Evolutionary conservation across 2,888 invertebrate genomes (phyloP).

Genomic region (Tiliacea citrago): DNA sequence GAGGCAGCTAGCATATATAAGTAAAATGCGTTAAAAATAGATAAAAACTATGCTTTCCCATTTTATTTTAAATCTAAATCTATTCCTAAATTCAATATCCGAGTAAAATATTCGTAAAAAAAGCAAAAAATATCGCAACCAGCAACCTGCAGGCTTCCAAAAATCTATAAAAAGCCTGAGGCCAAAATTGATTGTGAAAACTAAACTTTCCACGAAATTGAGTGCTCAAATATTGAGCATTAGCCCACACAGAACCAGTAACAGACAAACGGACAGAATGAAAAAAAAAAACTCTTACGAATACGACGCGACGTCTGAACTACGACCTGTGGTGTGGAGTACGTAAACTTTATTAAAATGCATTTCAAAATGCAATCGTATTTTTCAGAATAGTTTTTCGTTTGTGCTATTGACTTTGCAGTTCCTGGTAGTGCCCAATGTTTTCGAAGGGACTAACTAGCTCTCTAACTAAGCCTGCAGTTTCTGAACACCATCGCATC

Average conservation of each 20-base stretch:
- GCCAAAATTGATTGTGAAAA: slow-evolving; percentile 32
- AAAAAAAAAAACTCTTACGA: not conserved
- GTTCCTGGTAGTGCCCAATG: not conserved
- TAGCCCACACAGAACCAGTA: not conserved
- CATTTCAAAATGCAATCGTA: not conserved
- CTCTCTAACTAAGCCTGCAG: not conserved
- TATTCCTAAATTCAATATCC: not conserved
- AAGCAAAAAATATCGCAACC: not conserved
- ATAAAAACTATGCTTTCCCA: not conserved
- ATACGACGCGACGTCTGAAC: not conserved
- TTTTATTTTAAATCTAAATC: too few relatives aligned
- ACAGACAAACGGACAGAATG: not conserved
- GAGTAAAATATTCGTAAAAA: not conserved
- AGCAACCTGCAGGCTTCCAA: not conserved
- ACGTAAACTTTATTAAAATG: not conserved
- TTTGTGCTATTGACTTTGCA: too few relatives aligned
- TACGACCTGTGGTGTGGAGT: not conserved
- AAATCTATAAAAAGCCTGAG: slow-evolving; percentile 1
- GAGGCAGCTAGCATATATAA: not conserved
- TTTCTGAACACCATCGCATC: not conserved
- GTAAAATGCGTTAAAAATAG: not conserved
- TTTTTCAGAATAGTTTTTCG: not conserved
- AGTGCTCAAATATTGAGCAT: slow-evolving; percentile 47
- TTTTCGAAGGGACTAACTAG: not conserved
- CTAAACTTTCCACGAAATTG: slow-evolving; percentile 25